Percentiles rank a stretch among this genome's conserved stretches.
phyloP scores from a whole-genome alignment of 2,113 vertebrate genomes.

The Toxotes chatareus region DNA sequence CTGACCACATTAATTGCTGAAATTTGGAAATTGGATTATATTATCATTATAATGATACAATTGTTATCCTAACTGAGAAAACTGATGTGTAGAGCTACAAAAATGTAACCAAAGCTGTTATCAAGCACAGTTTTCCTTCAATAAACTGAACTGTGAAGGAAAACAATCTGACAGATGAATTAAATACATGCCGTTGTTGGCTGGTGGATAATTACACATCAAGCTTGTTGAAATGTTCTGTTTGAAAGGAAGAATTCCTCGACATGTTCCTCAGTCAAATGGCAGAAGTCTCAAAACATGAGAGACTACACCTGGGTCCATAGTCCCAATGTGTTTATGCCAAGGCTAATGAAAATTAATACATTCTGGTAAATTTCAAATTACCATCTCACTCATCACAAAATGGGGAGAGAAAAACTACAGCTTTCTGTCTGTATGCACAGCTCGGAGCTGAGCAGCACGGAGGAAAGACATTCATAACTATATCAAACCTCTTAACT shows the following conservation, averaged over 20 bases:
- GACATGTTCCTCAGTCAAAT: no score
- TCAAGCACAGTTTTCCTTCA: not conserved
- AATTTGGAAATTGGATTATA: no score
- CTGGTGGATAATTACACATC: slow-evolving; percentile 6
- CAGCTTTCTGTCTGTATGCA: not conserved
- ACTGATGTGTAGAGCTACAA: no score
- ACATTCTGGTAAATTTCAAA: not conserved
- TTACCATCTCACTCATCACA: not conserved
- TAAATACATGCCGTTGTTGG: not conserved
- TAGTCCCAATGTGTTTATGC: no score
- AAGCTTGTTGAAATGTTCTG: not conserved
- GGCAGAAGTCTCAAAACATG: no score
- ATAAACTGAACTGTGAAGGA: not conserved
- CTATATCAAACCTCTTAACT: not conserved
- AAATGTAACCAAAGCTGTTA: no score
- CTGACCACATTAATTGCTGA: no score
- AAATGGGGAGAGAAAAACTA: not conserved
- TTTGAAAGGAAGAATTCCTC: not conserved
- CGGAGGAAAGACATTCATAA: not conserved
- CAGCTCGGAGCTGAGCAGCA: not conserved
- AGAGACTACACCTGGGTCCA: no score
- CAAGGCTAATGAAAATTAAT: not conserved
- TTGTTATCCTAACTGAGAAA: no score
- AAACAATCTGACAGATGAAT: not conserved
- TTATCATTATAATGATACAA: no score